Base-by-base conservation (phyloP, 1,140 invertebrate species). In the Papilio polyxenes region DNA sequence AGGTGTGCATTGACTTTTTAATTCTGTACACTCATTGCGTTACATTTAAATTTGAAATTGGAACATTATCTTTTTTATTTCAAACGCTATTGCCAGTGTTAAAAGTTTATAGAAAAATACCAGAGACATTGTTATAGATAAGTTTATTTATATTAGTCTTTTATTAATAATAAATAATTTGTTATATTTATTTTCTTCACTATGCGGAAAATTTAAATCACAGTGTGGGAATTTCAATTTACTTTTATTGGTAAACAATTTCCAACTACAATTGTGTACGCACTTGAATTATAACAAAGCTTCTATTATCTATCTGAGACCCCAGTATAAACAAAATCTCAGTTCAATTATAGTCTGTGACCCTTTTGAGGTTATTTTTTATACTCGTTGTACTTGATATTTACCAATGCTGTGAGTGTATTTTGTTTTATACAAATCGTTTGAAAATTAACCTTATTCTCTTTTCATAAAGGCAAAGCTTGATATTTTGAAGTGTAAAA, bases 261-360 rank as follows among this genome's bases (percentile, higher is more conserved):
- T 81, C 81, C 75, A 79, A 51, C 44, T 62, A 53, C 31, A 72
- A 82, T 65, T 80, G 77, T 69, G 59, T 76, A 85, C 72, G 53
- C 83, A 84, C 85, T 88, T 85, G 82, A 89, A 83, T 82, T 83
- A 85, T 85, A 88, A 88, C 87, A 83, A 87, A 83, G 82, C 82
- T 85, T 87, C 87, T 82, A 89, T 87, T 91, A 91, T 92, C 89
- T 89, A 80, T 82, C 78, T 75, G 76, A 87, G 82, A 82, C 87
- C 85, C 86, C 80, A 89, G 83, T 86, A 88, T 87, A 91, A 91
- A 92, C 88, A 92, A 91, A 85, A 91, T 90, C 86, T 85, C 84
- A 83, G 86, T 89, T 87, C 87, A 89, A 91, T 90, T 91, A 91
- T 84, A 86, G 87, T 88, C 85, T 89, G 87, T 86, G 85, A 91